Base-by-base conservation (phyloP, 2,888 invertebrate species). In the Euclidia mi region DNA sequence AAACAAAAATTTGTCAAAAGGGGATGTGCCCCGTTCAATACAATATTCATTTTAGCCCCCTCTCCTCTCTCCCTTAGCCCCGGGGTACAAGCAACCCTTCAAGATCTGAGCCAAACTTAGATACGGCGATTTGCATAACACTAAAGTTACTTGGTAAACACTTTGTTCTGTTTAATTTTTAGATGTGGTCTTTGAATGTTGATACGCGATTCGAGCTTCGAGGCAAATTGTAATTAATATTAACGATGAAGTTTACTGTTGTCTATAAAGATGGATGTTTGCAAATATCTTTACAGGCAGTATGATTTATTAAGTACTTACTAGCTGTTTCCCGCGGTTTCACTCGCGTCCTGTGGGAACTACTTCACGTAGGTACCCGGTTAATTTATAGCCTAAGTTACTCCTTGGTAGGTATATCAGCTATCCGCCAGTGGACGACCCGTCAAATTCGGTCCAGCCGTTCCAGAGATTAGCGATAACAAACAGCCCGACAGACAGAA, bases 1-100 rank as follows among this genome's bases (percentile, higher is more conserved):
- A 68, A 74, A 68, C 66, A 74, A 65, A 63, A 78, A 76, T 69
- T 78, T 80, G 68, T 71, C 71, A 69, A 76, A 80, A 76, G 65
- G 58, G 44, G 48, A 59, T 74, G n/a, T 61, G 61, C 49, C 29
- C 25, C 52, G 42, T 67, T 71, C 46, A 76, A 69, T 78, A 73
- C 65, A 76, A 78, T 76, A 80, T 80, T 79, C 72, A 48, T 53
- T 70, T 66, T 65, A 44, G 49, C 29, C 12, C 18, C 17, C 28
- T n/a, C n/a, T n/a, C n/a, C 37, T 32, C 11, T 12, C 37, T 0
- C 29, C 29, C 41, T 52, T 44, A 56, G 61, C 46, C 45, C 35
- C 7, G 45, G 57, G 64, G 57, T 61, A 61, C 64, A 65, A 62
- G 59, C 53, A 65, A 57, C 63, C 58, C 60, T 71, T 69, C 58